These are phyloP conservation scores for Colistium nudipinnis DNA, from an alignment of 2,113 vertebrate species.

Conservation along the genomic window DNA sequence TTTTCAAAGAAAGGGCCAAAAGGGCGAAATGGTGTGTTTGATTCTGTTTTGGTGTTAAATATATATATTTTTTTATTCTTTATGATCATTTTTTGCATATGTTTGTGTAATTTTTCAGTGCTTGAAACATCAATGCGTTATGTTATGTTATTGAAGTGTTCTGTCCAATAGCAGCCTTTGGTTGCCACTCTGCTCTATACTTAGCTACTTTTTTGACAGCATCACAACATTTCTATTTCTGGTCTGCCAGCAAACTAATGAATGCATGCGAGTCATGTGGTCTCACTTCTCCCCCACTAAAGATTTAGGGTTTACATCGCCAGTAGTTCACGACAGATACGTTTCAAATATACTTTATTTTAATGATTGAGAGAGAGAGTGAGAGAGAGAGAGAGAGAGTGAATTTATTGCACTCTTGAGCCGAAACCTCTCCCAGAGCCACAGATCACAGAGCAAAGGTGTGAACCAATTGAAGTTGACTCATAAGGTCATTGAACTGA, in stretches of 20 bases:
- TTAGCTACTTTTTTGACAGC: slow-evolving; percentile 38
- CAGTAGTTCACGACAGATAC: no score
- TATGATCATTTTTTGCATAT: neutral
- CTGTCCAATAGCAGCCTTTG: neutral
- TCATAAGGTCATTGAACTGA: no score
- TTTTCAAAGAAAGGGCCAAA: no score
- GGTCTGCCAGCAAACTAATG: slow-evolving; percentile 35
- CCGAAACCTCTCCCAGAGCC: neutral
- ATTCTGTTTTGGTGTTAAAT: no score
- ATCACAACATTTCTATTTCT: slow-evolving; percentile 53
- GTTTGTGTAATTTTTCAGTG: neutral
- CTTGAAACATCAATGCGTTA: neutral
- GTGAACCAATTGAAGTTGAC: no score
- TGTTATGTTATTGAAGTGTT: neutral
- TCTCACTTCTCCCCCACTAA: slow-evolving; percentile 31
- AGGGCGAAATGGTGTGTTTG: no score
- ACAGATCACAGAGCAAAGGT: slow-evolving; percentile 1
- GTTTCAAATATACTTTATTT: no score
- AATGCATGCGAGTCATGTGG: slow-evolving; percentile 45
- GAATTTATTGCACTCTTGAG: neutral
- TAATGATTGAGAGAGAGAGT: no score
- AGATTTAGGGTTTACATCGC: slow-evolving; percentile 47
- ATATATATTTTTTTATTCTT: no score
- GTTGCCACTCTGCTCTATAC: slow-evolving; percentile 29
- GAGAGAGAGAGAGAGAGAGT: no score